A percentile compares a stretch with the other conserved stretches of the same genome.
Evolutionary conservation across 2,888 invertebrate species (phyloP).

Genomic region (Busseola fusca): DNA sequence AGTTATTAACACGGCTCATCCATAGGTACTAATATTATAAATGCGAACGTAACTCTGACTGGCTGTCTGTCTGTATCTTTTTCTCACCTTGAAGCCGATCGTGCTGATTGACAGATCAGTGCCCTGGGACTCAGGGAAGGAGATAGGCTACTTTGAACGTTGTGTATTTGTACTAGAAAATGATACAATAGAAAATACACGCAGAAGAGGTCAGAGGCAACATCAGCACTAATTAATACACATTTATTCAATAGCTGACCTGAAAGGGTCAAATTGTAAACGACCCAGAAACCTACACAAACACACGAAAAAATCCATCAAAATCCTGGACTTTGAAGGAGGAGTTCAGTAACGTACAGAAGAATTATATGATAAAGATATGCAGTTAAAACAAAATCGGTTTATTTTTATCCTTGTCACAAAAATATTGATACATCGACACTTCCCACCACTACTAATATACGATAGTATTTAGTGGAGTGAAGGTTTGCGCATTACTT

Average conservation of each 20-base stretch:
- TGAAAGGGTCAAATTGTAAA: not conserved
- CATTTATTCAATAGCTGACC: not conserved
- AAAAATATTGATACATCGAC: conserved; percentile 12
- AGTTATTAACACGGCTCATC: not conserved
- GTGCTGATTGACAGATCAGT: not conserved
- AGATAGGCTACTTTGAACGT: not conserved
- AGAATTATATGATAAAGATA: not conserved
- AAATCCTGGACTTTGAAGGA: not conserved
- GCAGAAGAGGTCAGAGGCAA: not conserved
- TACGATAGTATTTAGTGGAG: conserved; percentile 42
- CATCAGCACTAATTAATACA: not conserved
- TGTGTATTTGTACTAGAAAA: not conserved
- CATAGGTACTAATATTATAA: not conserved
- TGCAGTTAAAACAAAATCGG: not conserved
- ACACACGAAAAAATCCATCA: too few species aligned
- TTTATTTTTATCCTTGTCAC: not conserved
- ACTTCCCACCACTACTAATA: conserved; percentile 25
- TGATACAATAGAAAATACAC: not conserved
- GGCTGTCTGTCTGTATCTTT: not conserved
- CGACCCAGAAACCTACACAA: too few species aligned
- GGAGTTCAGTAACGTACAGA: not conserved
- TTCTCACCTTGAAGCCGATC: not conserved
- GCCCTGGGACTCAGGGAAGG: not conserved
- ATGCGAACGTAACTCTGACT: not conserved
- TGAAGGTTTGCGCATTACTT: conserved; percentile 33